phyloP scores from a whole-genome alignment of 2,113 vertebrate genomes.

The Cairina moschata region DNA sequence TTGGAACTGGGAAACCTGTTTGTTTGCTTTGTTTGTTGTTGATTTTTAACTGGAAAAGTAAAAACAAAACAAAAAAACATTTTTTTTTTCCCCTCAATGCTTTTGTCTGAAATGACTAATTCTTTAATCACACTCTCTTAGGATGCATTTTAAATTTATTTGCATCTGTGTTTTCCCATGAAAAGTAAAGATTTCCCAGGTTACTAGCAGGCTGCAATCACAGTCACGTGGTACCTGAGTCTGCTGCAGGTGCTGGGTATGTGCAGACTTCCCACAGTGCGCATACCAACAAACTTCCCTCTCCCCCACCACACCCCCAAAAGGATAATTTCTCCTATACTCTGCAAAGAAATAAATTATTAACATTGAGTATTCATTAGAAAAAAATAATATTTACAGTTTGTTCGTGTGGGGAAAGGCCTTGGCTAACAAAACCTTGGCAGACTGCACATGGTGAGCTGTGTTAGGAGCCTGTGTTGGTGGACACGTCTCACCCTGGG shows the following conservation, averaged over 20 bases:
- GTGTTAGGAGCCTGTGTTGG: background rate
- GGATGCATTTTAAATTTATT: background rate
- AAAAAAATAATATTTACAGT: background rate
- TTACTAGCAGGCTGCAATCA: background rate
- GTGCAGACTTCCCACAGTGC: background rate
- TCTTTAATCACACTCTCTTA: background rate
- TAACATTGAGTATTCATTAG: background rate
- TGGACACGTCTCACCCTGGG: background rate
- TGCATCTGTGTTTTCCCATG: background rate
- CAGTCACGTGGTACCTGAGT: background rate
- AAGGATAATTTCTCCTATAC: background rate
- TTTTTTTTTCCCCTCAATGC: background rate
- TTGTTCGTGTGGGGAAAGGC: background rate
- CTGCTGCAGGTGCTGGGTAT: background rate
- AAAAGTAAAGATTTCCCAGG: background rate
- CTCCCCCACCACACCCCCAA: too few relatives aligned
- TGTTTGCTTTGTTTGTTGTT: too few relatives aligned
- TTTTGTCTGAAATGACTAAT: background rate
- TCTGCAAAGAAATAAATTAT: background rate
- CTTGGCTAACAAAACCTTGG: background rate
- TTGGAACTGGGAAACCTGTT: background rate
- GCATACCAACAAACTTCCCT: fast-evolving
- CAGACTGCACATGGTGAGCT: background rate
- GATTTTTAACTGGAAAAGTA: background rate
- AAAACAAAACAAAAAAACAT: fast-evolving